Percentiles rank a stretch among this genome's conserved stretches.
phyloP scores from a whole-genome alignment of 2,888 invertebrate genomes.

The Xanthia togata region DNA sequence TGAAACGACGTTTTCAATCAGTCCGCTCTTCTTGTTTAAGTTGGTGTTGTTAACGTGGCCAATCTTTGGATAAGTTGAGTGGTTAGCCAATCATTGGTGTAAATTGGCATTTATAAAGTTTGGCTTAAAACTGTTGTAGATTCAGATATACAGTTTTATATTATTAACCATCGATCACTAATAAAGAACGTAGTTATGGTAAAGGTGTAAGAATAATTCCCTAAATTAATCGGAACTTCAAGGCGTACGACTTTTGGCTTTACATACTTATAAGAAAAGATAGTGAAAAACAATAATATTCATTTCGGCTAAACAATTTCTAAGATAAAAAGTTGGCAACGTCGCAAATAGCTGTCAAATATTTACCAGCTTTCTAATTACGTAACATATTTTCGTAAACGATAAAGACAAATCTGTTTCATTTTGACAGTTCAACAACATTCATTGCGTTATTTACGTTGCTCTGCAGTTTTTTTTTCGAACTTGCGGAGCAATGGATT shows the following conservation, averaged over 20 bases:
- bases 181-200: no score
- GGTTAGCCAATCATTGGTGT: constrained; percentile 11
- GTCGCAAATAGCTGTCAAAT: no score
- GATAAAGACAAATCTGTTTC: no score
- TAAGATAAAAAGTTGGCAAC: no score
- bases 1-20: constrained; percentile 86
- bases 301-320: background rate
- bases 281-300: background rate
- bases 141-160: background rate
- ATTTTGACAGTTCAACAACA: no score
- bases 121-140: constrained; percentile 3
- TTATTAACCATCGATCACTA: no score
- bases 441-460: no score
- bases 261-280: background rate
- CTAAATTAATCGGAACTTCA: background rate
- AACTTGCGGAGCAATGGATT: no score
- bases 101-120: constrained; percentile 1
- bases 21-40: constrained; percentile 74
- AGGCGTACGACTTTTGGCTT: background rate
- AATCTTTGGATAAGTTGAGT: constrained; percentile 43
- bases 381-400: no score
- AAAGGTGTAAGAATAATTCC: no score
- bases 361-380: no score
- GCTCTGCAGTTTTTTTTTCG: no score
- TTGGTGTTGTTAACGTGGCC: constrained; percentile 52